Conservation (phyloP, 2,797 vertebrate genomes). For the Pantherophis vulpinus region DNA sequence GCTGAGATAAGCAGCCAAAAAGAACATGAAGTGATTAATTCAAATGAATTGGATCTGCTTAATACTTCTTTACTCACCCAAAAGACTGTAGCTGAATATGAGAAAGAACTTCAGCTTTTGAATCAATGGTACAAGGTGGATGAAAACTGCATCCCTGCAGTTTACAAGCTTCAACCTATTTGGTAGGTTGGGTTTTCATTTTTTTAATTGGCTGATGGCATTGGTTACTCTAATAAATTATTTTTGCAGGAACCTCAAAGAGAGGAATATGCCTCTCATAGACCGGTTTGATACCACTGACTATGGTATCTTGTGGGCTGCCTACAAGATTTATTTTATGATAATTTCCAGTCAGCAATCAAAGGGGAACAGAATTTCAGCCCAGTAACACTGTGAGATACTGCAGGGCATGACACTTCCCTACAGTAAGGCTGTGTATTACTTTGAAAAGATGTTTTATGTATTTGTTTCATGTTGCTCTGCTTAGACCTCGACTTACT, state of each 20-base stretch:
- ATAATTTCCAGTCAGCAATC: not conserved
- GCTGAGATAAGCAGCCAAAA: constrained; percentile 5
- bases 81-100: constrained; percentile 48
- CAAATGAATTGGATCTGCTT: constrained; percentile 33
- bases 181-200: constrained; percentile 55
- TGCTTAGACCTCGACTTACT: not conserved
- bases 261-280: not conserved
- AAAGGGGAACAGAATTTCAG: not conserved
- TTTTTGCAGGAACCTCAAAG: not conserved
- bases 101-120: constrained; percentile 64
- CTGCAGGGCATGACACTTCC: not conserved
- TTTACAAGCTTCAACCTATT: constrained; percentile 65
- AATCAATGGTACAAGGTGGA: constrained; percentile 67
- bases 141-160: constrained; percentile 64
- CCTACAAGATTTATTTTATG: not conserved
- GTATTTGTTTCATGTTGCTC: not conserved
- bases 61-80: not conserved
- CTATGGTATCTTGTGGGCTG: not conserved
- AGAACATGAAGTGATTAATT: not conserved
- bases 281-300: not conserved
- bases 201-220: not conserved
- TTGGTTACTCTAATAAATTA: not conserved
- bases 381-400: not conserved
- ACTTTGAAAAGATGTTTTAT: not conserved
- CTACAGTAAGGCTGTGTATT: not conserved